Evolutionary conservation across 2,113 vertebrate genomes (phyloP).

Genomic region (Bubo bubo): DNA sequence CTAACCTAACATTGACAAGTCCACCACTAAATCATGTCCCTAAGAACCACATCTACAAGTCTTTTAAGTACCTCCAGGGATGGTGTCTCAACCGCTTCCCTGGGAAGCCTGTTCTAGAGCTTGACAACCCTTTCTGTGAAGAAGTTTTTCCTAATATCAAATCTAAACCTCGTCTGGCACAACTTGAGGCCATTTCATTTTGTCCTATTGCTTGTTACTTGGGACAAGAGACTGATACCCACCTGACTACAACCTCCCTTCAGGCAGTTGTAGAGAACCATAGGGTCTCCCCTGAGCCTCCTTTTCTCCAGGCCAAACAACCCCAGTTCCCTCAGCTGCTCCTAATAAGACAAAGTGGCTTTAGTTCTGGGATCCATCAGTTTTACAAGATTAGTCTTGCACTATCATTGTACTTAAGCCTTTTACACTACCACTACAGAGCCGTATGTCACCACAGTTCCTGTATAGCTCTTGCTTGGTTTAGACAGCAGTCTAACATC

Average conservation of each 20-base stretch:
- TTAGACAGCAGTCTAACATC: constrained; percentile 35
- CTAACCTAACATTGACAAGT: background rate
- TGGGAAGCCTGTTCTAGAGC: background rate
- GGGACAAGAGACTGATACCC: accelerated
- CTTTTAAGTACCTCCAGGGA: background rate
- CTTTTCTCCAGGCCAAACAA: background rate
- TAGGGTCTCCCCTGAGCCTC: background rate
- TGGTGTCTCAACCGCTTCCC: background rate
- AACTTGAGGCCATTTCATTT: background rate
- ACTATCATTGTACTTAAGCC: background rate
- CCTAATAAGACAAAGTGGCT: background rate
- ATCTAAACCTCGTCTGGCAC: accelerated
- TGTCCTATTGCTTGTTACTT: background rate
- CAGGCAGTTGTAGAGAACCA: accelerated
- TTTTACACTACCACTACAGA: background rate
- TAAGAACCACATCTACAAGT: accelerated
- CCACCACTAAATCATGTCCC: background rate
- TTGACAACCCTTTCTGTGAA: background rate
- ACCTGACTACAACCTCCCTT: accelerated
- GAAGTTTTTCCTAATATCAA: background rate
- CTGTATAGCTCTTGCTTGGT: constrained; percentile 7
- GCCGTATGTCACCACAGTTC: constrained; percentile 2
- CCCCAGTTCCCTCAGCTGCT: accelerated
- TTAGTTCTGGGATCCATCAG: background rate
- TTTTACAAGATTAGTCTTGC: constrained; percentile 42